phyloP scores from a whole-genome alignment of 1,140 invertebrate genomes.

The Contarinia nasturtii region DNA sequence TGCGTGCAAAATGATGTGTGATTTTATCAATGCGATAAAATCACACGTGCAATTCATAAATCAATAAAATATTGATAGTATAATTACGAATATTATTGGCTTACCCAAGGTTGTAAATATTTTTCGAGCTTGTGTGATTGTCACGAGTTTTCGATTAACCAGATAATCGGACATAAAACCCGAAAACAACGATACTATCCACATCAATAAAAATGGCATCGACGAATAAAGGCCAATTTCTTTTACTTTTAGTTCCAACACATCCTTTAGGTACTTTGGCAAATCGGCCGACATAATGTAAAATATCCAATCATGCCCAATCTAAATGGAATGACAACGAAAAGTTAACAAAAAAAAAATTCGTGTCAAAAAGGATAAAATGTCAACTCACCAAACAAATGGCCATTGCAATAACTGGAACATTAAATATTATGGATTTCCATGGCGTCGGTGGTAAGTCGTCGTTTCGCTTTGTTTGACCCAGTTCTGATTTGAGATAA shows the following conservation, averaged over 20 bases:
- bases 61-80: not conserved
- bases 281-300: conserved; percentile 85
- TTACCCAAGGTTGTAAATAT: conserved; percentile 51
- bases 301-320: conserved; percentile 86
- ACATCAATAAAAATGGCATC: conserved; percentile 52
- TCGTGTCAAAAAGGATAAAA: no score
- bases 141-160: conserved; percentile 33
- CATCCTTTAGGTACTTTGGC: conserved; percentile 79
- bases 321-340: conserved; percentile 8
- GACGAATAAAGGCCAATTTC: conserved; percentile 45
- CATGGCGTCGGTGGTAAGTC: conserved; percentile 44
- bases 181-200: conserved; percentile 43
- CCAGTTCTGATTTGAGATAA: conserved; percentile 47
- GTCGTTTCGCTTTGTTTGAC: conserved; percentile 24
- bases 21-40: not conserved
- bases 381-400: no score
- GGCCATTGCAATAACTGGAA: conserved; percentile 58
- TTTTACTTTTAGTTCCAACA: conserved; percentile 65
- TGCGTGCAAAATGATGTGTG: no score
- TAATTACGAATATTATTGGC: no score
- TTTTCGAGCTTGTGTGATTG: conserved; percentile 41
- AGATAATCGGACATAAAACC: conserved; percentile 48
- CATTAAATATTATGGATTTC: conserved; percentile 51
- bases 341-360: no score
- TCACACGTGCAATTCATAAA: not conserved